Evolutionary conservation across 2,113 vertebrate genomes (phyloP).

Genomic region (Gambusia holbrooki): DNA sequence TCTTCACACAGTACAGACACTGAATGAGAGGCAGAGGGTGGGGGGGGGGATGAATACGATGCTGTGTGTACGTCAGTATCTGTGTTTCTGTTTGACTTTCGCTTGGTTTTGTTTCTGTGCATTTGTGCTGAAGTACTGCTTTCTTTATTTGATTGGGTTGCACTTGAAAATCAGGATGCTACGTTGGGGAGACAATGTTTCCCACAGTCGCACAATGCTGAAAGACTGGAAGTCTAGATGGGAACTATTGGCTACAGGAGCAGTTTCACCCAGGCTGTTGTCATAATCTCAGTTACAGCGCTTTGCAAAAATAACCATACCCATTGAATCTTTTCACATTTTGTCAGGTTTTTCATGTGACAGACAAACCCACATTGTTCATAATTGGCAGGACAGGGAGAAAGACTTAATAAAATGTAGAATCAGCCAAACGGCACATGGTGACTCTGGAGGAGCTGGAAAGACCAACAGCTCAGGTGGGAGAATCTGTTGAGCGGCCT

Average conservation of each 20-base stretch:
- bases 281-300: not conserved
- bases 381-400: too few species aligned
- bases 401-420: not conserved
- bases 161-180: conserved; percentile 17
- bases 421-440: not conserved
- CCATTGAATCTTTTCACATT: not conserved
- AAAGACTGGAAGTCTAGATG: not conserved
- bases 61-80: conserved; percentile 28
- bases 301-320: not conserved
- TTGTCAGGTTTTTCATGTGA: not conserved
- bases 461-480: not conserved
- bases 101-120: not conserved
- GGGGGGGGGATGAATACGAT: conserved; percentile 30
- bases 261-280: too few species aligned
- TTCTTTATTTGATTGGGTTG: conserved; percentile 16
- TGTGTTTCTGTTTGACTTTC: not conserved
- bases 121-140: conserved; percentile 5
- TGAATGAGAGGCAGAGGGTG: conserved; percentile 38
- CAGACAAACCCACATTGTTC: too few species aligned
- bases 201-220: not conserved
- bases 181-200: not conserved
- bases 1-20: conserved; percentile 45
- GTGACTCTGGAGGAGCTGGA: not conserved
- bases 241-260: not conserved
- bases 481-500: not conserved